Percentiles rank a stretch among this genome's conserved stretches.
phyloP scores from a whole-genome alignment of 1,140 invertebrate species.

The Anoplolepis gracilipes region DNA sequence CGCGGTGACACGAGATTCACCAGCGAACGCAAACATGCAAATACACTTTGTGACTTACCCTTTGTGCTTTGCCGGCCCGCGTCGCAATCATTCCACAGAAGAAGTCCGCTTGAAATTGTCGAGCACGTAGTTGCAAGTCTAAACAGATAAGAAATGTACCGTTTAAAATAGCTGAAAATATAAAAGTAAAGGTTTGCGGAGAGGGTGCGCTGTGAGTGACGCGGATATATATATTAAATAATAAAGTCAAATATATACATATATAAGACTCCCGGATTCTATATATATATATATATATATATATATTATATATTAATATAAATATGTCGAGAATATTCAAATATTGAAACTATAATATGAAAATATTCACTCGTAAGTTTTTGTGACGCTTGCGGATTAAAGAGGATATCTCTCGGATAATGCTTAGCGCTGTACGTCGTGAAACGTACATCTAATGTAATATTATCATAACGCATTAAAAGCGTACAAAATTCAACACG shows the following conservation, averaged over 20 bases:
- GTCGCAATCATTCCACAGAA: background rate
- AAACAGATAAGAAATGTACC: background rate
- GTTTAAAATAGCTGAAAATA: background rate
- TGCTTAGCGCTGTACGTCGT: background rate
- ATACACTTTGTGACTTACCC: conserved; percentile 29
- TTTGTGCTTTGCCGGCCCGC: background rate
- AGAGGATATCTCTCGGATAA: conserved; percentile 11
- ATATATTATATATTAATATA: background rate
- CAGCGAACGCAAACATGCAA: background rate
- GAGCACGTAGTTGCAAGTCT: background rate
- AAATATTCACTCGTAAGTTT: conserved; percentile 40
- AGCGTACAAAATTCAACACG: conserved; percentile 29
- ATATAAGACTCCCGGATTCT: too few species aligned
- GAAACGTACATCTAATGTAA: conserved; percentile 4
- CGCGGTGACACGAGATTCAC: background rate
- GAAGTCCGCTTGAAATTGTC: background rate
- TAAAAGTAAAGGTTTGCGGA: background rate
- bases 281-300: too few species aligned
- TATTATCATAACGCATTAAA: conserved; percentile 38
- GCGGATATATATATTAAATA: background rate
- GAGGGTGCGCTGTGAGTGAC: too few species aligned
- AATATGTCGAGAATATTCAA: conserved; percentile 40
- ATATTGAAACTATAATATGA: conserved; percentile 18
- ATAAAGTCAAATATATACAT: conserved; percentile 21
- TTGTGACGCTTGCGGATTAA: conserved; percentile 46